These are phyloP conservation scores for Saxicola maurus DNA, from an alignment of 2,797 vertebrate genomes.

Conservation along the genomic window DNA sequence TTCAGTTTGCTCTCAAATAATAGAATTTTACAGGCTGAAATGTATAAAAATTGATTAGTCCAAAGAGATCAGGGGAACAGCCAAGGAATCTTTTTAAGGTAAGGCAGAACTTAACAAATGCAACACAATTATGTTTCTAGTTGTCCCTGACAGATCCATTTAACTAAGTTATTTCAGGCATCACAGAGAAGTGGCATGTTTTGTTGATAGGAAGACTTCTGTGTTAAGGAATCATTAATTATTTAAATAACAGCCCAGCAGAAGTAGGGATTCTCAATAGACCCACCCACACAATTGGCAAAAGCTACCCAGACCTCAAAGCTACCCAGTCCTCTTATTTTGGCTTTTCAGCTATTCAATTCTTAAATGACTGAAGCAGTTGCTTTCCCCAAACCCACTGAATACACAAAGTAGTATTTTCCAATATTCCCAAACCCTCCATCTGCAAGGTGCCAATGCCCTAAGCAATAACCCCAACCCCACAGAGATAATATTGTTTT, in stretches of 20 bases:
- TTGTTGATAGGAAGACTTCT: neutral
- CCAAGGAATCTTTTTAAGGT: neutral
- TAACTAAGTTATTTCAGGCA: neutral
- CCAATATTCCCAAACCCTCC: neutral
- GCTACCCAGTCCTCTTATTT: neutral
- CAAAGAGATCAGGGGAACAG: neutral
- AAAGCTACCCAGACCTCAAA: neutral
- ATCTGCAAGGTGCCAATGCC: neutral
- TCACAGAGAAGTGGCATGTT: neutral
- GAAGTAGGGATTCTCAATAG: neutral
- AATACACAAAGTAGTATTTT: neutral
- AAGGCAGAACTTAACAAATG: neutral
- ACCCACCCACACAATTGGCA: neutral
- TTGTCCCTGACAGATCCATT: neutral
- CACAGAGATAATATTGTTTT: accelerated
- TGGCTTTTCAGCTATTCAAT: neutral
- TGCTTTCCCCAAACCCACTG: neutral
- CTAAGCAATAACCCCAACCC: neutral
- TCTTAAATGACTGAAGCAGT: neutral
- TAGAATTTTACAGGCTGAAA: neutral
- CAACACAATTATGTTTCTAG: neutral
- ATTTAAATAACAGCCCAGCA: neutral
- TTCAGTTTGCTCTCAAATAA: neutral
- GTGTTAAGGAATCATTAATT: neutral
- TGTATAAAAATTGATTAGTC: neutral